Conservation (phyloP, 2,113 vertebrate genomes). For the Chitala chitala region DNA sequence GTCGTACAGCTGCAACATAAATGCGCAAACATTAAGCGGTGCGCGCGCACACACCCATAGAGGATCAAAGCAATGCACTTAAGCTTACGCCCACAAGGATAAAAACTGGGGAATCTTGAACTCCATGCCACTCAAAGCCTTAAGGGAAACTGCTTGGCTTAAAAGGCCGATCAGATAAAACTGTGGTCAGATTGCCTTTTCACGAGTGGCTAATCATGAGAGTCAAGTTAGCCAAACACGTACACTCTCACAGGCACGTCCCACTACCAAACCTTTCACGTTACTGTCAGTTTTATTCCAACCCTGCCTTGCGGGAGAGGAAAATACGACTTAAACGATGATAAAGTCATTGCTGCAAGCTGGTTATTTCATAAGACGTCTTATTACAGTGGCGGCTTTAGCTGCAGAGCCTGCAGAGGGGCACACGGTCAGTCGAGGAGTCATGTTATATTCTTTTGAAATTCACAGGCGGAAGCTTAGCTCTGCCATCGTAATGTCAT, state of each 20-base stretch:
- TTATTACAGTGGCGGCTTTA: not conserved
- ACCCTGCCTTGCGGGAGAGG: too few species aligned
- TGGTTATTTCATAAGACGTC: not conserved
- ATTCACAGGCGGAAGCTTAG: not conserved
- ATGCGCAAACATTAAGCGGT: too few species aligned
- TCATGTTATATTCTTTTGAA: not conserved
- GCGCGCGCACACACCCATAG: too few species aligned
- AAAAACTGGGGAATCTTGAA: not conserved
- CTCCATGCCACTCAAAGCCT: not conserved
- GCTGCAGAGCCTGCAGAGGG: not conserved
- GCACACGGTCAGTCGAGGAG: not conserved
- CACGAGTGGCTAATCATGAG: not conserved
- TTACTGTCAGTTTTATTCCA: too few species aligned
- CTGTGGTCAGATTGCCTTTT: not conserved
- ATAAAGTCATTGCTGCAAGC: not conserved
- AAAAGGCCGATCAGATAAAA: slow-evolving; percentile 1
- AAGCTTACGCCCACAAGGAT: not conserved
- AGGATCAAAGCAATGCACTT: not conserved
- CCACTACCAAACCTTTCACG: not conserved
- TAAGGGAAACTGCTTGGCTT: not conserved
- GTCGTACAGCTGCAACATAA: too few species aligned
- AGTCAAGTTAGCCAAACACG: not conserved
- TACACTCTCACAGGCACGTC: not conserved
- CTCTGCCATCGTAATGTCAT: not conserved
- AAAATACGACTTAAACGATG: not conserved